Percentiles rank a stretch among this genome's conserved stretches.
These are phyloP conservation scores for Lemur catta DNA, from an alignment of 2,797 vertebrate species.

Conservation along the genomic window DNA sequence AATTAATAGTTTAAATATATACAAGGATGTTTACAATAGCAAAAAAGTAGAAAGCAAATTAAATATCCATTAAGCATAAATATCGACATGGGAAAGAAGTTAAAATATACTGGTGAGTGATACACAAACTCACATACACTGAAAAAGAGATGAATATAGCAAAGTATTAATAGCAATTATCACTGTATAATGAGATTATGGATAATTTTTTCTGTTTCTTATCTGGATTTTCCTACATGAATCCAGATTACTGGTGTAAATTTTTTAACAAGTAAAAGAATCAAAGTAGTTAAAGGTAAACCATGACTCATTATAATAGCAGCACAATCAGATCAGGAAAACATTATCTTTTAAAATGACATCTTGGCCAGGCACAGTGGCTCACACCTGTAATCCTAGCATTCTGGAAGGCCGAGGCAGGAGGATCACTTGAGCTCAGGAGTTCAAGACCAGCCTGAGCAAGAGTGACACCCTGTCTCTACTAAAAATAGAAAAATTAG, in stretches of 20 bases:
- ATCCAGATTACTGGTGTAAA: background rate
- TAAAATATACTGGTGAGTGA: background rate
- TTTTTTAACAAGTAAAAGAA: slow-evolving; percentile 13
- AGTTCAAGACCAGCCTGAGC: background rate
- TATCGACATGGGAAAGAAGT: background rate
- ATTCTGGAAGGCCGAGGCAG: background rate
- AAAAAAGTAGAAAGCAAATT: background rate
- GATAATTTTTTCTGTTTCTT: background rate
- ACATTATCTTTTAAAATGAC: background rate
- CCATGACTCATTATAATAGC: background rate
- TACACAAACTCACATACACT: background rate
- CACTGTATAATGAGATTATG: background rate
- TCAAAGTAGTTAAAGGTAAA: background rate
- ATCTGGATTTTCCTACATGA: background rate
- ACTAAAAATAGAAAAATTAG: background rate
- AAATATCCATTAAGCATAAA: background rate
- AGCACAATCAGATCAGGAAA: background rate
- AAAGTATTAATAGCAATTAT: background rate
- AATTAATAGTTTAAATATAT: background rate
- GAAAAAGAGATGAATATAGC: background rate
- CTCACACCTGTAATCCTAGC: background rate
- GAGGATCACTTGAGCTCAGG: background rate
- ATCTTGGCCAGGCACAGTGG: background rate
- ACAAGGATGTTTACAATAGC: background rate
- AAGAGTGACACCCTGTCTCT: background rate